Percentiles rank a stretch among this genome's conserved stretches.
These are phyloP conservation scores for Eumerus sabulonum DNA, from an alignment of 2,888 invertebrate genomes.

Conservation along the genomic window DNA sequence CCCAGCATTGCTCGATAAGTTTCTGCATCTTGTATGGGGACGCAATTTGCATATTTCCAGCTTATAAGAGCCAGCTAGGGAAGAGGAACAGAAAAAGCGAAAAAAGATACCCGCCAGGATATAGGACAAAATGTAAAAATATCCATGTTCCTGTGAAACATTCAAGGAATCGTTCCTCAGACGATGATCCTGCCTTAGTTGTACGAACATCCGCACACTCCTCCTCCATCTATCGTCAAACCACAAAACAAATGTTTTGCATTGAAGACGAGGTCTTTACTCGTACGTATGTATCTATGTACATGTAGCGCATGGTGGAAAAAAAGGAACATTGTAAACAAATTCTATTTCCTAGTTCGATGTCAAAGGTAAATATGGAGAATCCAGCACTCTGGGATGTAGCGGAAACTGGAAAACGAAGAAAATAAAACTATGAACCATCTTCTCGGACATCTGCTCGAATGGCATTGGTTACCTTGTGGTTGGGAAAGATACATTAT, in stretches of 20 bases:
- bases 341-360: constrained; percentile 56
- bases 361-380: constrained; percentile 59
- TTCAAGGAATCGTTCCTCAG: constrained; percentile 17
- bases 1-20: not conserved
- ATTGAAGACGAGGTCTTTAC: constrained; percentile 21
- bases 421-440: constrained; percentile 31
- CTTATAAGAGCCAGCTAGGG: not conserved
- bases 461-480: constrained; percentile 33
- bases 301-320: not conserved
- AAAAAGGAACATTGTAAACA: constrained; percentile 42
- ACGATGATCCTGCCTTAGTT: constrained; percentile 32
- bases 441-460: constrained; percentile 51
- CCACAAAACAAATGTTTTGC: constrained; percentile 43
- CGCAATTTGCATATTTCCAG: constrained; percentile 46
- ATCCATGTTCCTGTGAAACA: constrained; percentile 28
- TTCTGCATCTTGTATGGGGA: constrained; percentile 23
- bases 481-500: constrained; percentile 40
- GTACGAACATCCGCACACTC: constrained; percentile 7
- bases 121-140: constrained; percentile 37
- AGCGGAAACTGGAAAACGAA: not conserved
- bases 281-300: not conserved
- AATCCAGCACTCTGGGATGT: not conserved
- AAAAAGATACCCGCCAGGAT: constrained; percentile 27
- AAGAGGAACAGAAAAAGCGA: not conserved
- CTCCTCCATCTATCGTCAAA: constrained; percentile 19